Base-by-base conservation (phyloP, 2,888 invertebrate species). In the Venustoraphidia nigricollis region DNA sequence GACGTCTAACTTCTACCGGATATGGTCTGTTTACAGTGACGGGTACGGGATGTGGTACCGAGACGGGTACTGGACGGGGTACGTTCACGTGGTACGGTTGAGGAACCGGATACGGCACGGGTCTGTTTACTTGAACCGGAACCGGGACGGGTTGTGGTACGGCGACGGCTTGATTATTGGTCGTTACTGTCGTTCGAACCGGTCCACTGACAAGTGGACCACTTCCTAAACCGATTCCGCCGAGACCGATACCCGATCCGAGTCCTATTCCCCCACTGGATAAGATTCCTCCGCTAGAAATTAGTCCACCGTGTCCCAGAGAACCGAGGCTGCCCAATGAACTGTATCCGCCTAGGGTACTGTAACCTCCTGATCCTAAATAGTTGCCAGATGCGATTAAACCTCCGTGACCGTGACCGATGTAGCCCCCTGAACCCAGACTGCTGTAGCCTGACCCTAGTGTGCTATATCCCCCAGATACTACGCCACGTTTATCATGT, bases 61-160 rank as follows among this genome's bases (percentile, higher is more conserved):
- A 57, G 11, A 72, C 69, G 2, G 73, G 64, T 0, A 72, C 68
- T 0, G 72, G 65, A 8, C 72, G 63, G 2, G 74, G 70, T 13
- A 69, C 65, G 42, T 68, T 65, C 1, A 75, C 69, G 8, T 72
- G 71, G 17, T 73, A 67, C 0, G 74, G 67, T 45, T 71, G 72
- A 0, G 75, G 71, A 3, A 74, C 68, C 1, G 75, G 71, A 40
- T 76, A 66, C 1, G 72, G 66, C 3, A 76, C 71, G 14, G 65
- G 65, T 50, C 74, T 70, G 53, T 71, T 66, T 37, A 66, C 62
- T 47, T 74, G 73, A 5, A 63, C 60, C 17, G 59, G 65, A 38
- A 62, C 57, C 1, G 66, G 66, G 50, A 63, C 62, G 4, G 67
- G 65, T 36, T 66, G 64, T 40, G 65, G 59, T 14, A 66, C 62